Evolutionary conservation across 2,888 invertebrate genomes (phyloP), one percentile per base, ranked within the genome.

Genomic region (Acleris laterana): DNA sequence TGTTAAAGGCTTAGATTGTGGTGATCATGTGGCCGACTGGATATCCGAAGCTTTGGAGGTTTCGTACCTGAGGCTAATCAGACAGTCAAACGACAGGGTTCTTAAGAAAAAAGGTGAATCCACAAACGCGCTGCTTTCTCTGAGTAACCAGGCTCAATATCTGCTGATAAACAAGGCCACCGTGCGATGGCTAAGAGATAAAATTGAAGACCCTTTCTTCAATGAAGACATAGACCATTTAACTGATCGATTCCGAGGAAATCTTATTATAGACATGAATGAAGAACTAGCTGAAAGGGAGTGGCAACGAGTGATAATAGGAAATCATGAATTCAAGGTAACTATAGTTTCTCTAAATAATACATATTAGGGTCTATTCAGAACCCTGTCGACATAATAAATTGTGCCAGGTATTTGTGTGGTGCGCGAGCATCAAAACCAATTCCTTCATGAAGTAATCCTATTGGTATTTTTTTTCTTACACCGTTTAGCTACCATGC

Each of bases 131-230:
- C 67, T 85, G 44, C 77, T 93, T 38, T 95, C 96, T 0, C 88
- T 98, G 65, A 95, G 95, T 56, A 98, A 98, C 85, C 96, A 97
- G 89, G 97, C 97, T 0, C 98, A 98, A 81, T 98, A 95, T 85
- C 93, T 99, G 57, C 86, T 99, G 56, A 93, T 99, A 60, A 98
- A 96, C 83, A 93, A 94, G 74, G 94, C 96, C 0, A 98, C 98
- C 70, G 95, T 98, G 0, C 85, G 94, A 68, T 96, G 96, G 94
- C 86, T 98, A 56, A 89, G 89, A 63, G 89, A 93, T 59, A 94
- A 93, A 83, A 93, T 96, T 42, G 80, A 90, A 44, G 93, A 94
- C 67, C 91, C 93, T 44, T 76, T 88, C 52, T 93, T 94, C 60
- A 84, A 84, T 11, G 93, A 94, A 63, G 88, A 88, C 74, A 79